Evolutionary conservation across 2,888 invertebrate genomes (phyloP), one percentile per base, ranked within the genome.

Genomic region (Chelonus formosanus): DNA sequence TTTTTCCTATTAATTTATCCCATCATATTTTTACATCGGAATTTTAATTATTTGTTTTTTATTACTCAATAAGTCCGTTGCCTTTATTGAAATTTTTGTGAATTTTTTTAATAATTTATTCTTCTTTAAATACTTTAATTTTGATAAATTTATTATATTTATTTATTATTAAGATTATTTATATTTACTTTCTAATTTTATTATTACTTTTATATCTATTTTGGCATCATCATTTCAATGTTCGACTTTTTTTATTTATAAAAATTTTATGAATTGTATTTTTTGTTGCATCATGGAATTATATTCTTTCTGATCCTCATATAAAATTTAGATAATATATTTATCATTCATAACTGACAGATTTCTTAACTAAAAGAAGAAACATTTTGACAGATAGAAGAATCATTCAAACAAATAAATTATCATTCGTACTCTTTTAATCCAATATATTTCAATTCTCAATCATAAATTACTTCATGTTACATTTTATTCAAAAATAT

Each of bases 151-250:
- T 2, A 20, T 20, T 20, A 20, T 20, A 20, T 20, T 20, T 20
- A 20, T 20, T 20, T 20, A 20, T 20, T 20, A 20, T 20, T 20
- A 20, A 20, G 20, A 20, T 20, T 20, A 20, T 76, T 78, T 79
- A 80, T 77, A 79, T 77, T 71, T 78, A 76, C 76, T 76, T 75
- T 78, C 73, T 75, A 71, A 5, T 76, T 76, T 84, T 82, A 79
- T 80, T 78, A 78, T 80, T 80, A 79, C 69, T 74, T 78, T 82
- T 80, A 80, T 79, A 76, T 78, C 82, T 84, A 84, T 83, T 84
- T 84, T 84, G 84, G 84, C 84, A 83, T 83, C 83, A 76, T 81
- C 76, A 75, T 77, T 74, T 76, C 71, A 69, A 75, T 75, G 72
- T 75, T 45, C 10, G 4, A 75, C 70, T 68, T 70, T 58, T 50